Base-by-base conservation (phyloP, 2,888 invertebrate species). In the Apeira syringaria region DNA sequence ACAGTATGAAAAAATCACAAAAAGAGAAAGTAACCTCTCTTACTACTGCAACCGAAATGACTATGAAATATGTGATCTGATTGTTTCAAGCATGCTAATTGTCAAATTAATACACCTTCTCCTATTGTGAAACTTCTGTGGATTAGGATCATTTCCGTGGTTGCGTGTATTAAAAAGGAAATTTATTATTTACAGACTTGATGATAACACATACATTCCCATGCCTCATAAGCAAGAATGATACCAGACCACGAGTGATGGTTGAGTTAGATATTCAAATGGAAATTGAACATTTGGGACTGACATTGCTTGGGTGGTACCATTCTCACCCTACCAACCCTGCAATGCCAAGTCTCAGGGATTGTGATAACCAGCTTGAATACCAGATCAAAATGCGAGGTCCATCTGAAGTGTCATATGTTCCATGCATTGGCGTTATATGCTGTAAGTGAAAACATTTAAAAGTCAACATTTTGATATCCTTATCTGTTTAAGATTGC, bases 351-450 rank as follows among this genome's bases (percentile, higher is more conserved):
- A 97, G 95, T 64, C 91, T 93, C 44, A 90, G 96, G 37, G 98
- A 99, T 74, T 95, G 98, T 42, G 97, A 98, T 72, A 94, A 96
- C 43, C 98, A 99, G 80, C 86, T 99, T 53, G 98, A 98, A 66
- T 98, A 98, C 84, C 97, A 99, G 83, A 96, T 98, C 41, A 95
- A 95, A 72, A 96, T 98, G 96, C 96, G 97, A 63, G 98, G 98
- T 2, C 93, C 94, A 2, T 95, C 94, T 17, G 97, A 98, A 85
- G 94, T 96, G 52, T 96, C 95, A n/a, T 98, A 98, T 68, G 94
- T 95, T 24, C 98, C 98, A 2, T 98, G 98, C 69, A 92, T 98
- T 60, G 98, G 97, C 37, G 91, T 98, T 29, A 97, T 98, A 68
- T 94, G 97, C 67, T 97, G 98, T 98, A 91, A 94, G 95, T 92